A percentile compares a stretch with the other conserved stretches of the same genome.
Conservation (phyloP, 2,888 invertebrate species). For the Melanophora roralis region DNA sequence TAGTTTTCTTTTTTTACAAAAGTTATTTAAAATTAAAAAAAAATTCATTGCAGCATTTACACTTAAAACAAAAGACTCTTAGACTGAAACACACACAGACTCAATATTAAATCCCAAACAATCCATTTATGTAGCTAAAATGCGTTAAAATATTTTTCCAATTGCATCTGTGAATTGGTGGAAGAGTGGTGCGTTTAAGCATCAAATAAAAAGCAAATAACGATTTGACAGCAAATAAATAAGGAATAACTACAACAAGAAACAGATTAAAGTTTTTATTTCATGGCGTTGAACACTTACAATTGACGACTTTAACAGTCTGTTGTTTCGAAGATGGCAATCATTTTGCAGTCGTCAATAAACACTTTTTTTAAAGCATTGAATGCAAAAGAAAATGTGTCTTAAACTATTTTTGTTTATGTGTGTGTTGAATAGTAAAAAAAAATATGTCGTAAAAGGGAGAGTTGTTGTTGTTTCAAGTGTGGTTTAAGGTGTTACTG, state of each 20-base stretch:
- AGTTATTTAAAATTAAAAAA: too few relatives aligned
- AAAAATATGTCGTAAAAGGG: background rate
- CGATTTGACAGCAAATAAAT: slow-evolving; percentile 50
- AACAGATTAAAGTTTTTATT: background rate
- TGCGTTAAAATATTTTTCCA: slow-evolving; percentile 33
- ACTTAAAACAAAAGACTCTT: too few relatives aligned
- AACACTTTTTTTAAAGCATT: slow-evolving; percentile 33
- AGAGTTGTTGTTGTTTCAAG: background rate
- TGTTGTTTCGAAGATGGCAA: background rate
- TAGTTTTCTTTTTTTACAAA: too few relatives aligned
- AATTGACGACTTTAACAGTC: background rate
- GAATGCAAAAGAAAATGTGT: background rate
- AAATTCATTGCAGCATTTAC: too few relatives aligned
- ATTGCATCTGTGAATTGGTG: slow-evolving; percentile 28
- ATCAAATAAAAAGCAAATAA: slow-evolving; percentile 25
- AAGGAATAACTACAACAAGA: background rate
- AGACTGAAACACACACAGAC: background rate
- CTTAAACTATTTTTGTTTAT: background rate
- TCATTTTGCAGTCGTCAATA: background rate
- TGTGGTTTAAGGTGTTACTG: background rate
- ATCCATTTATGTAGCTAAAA: slow-evolving; percentile 5
- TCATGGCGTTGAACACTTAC: background rate
- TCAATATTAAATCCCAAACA: background rate
- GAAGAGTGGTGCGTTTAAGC: slow-evolving; percentile 35
- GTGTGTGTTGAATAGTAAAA: background rate